phyloP scores from a whole-genome alignment of 1,140 invertebrate genomes.

The Apis laboriosa region DNA sequence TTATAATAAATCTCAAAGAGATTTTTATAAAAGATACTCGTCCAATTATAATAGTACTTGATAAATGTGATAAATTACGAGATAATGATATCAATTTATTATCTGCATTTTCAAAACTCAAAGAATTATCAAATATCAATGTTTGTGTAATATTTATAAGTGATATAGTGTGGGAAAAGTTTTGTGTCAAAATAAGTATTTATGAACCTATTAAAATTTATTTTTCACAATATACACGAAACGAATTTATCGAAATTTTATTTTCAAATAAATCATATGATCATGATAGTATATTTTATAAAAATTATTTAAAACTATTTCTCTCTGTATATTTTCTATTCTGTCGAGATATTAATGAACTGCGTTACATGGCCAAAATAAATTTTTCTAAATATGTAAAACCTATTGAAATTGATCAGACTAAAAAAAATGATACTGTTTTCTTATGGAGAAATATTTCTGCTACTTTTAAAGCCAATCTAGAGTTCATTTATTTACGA shows the following conservation, averaged over 20 bases:
- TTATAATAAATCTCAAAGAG: slow-evolving; percentile 83
- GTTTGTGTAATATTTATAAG: slow-evolving; percentile 90
- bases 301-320: slow-evolving; percentile 90
- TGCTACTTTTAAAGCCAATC: slow-evolving; percentile 86
- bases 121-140: slow-evolving; percentile 87
- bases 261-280: slow-evolving; percentile 75
- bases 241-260: slow-evolving; percentile 89
- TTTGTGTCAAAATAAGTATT: slow-evolving; percentile 85
- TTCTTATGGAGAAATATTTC: slow-evolving; percentile 90
- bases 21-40: slow-evolving; percentile 72
- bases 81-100: slow-evolving; percentile 88
- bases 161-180: slow-evolving; percentile 91
- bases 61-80: slow-evolving; percentile 89
- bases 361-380: slow-evolving; percentile 86
- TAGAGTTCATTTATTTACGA: slow-evolving; percentile 90
- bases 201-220: slow-evolving; percentile 88
- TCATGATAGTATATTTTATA: slow-evolving; percentile 83
- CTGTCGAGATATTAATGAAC: slow-evolving; percentile 90
- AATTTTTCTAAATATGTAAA: slow-evolving; percentile 89
- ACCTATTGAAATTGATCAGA: slow-evolving; percentile 84
- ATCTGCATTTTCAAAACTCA: slow-evolving; percentile 86
- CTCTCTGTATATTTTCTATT: slow-evolving; percentile 90
- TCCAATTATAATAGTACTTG: slow-evolving; percentile 86
- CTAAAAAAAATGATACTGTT: slow-evolving; percentile 83
- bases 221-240: slow-evolving; percentile 91